Base-by-base conservation (phyloP, 2,888 invertebrate species). In the Ferdinandea cuprea region DNA sequence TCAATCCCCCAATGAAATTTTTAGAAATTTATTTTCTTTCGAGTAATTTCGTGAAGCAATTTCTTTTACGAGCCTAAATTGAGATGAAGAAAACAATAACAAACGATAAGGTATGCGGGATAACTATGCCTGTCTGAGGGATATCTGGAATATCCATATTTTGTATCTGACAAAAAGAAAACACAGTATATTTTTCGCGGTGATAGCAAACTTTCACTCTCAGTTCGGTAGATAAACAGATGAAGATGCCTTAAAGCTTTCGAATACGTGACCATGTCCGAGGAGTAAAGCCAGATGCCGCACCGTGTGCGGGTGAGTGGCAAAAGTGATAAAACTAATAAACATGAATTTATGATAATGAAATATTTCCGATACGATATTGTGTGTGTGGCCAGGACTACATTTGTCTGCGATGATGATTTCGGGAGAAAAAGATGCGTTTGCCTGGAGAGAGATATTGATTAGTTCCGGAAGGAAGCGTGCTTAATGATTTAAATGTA, bases 401-500 rank as follows among this genome's bases (percentile, higher is more conserved):
- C 40, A 35, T 11, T 46, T 17, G 19, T 69, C 28, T 46, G 56
- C 13, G 7, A 30, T 54, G 58, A 37, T 58, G 28, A 40, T 69
- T 69, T 28, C 28, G n/a, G n/a, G 28, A 7, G 44, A 15, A 46
- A 50, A 46, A n/a, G 17, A 13, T 40, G 17, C 8, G 40, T 37
- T 65, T 2, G 21, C 11, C 21, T 58, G n/a, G n/a, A 21, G 58
- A 46, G 59, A 71, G 65, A 65, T 78, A 58, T 11, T 32, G 11
- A 78, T 78, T 79, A 61, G 52, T 79, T 79, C 65, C 66, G 66
- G 73, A 46, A 68, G 72, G 73, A 25, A 40, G 79, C 42, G 66
- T 73, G 28, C 66, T 61, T 59, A 79, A 79, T 73, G 66, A 66
- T 25, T 52, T 66, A 66, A 46, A 46, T 59, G 15, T 46, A 65